Conservation (phyloP, 2,797 vertebrate genomes). For the Microctenopoma steveboyesi region DNA sequence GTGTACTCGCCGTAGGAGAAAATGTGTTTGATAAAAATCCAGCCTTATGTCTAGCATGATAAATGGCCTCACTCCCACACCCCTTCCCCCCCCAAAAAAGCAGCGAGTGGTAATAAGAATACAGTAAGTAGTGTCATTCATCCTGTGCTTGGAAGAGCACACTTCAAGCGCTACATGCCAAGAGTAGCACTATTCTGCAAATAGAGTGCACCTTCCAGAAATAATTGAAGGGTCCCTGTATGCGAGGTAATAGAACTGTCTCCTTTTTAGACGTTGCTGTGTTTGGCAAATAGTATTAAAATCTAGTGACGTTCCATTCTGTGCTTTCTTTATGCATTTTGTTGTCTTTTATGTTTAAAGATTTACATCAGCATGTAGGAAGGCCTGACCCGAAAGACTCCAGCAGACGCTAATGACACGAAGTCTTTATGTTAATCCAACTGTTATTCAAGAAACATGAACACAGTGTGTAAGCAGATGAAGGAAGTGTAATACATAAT, state of each 20-base stretch:
- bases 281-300: slow-evolving; percentile 22
- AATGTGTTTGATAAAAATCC: slow-evolving; percentile 61
- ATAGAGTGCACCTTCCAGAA: slow-evolving; percentile 51
- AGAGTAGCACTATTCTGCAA: slow-evolving; percentile 50
- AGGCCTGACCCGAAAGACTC: not conserved
- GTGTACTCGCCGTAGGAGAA: slow-evolving; percentile 51
- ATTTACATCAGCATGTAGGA: slow-evolving; percentile 1
- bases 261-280: slow-evolving; percentile 25
- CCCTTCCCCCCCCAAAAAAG: slow-evolving; percentile 46
- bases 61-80: slow-evolving; percentile 52
- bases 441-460: slow-evolving; percentile 10
- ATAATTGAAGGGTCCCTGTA: slow-evolving; percentile 54
- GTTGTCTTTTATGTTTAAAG: not conserved
- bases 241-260: slow-evolving; percentile 40
- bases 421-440: slow-evolving; percentile 3
- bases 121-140: slow-evolving; percentile 70
- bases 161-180: slow-evolving; percentile 37
- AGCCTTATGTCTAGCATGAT: slow-evolving; percentile 57
- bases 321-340: slow-evolving; percentile 13
- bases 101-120: slow-evolving; percentile 64
- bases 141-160: slow-evolving; percentile 54
- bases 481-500: not conserved
- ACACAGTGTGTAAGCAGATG: not conserved
- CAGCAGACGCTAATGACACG: not conserved
- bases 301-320: slow-evolving; percentile 8